A percentile compares a stretch with the other conserved stretches of the same genome.
phyloP scores from a whole-genome alignment of 64 coral and sea anemone species.

The Montipora efflorescens region DNA sequence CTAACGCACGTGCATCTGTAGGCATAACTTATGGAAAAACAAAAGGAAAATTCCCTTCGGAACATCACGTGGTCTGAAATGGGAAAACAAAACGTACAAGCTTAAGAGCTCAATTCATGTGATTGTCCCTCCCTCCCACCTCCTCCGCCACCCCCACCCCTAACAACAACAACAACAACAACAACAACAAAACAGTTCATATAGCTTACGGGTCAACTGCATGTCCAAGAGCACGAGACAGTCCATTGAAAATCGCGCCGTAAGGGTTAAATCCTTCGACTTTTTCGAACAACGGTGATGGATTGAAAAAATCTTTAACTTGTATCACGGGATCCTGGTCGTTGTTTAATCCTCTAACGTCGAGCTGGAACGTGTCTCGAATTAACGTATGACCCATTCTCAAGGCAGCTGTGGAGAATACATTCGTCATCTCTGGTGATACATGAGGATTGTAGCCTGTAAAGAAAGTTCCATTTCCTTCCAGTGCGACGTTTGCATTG shows the following conservation, averaged over 20 bases:
- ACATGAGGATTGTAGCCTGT: neutral
- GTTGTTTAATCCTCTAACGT: neutral
- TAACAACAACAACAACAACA: no score
- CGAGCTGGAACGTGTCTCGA: neutral
- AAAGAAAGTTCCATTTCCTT: neutral
- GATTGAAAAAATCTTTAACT: neutral
- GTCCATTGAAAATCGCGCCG: neutral
- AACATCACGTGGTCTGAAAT: no score
- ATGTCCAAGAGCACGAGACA: neutral
- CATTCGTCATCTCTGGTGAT: no score
- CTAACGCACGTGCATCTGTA: no score
- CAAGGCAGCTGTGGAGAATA: constrained; percentile 35
- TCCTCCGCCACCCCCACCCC: no score
- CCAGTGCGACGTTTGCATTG: neutral
- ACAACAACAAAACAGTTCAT: neutral
- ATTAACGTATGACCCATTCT: constrained; percentile 79
- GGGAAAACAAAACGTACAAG: no score
- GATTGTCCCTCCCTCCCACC: no score
- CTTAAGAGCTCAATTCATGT: no score
- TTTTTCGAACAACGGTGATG: neutral
- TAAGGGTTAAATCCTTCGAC: neutral
- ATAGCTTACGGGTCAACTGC: constrained; percentile 25
- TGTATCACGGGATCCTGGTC: neutral
- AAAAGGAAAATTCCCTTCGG: no score
- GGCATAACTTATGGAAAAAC: no score